A percentile compares a stretch with the other conserved stretches of the same genome.
Evolutionary conservation across 2,113 vertebrate genomes (phyloP).

Genomic region (Sinocyclocheilus maitianheensis): DNA sequence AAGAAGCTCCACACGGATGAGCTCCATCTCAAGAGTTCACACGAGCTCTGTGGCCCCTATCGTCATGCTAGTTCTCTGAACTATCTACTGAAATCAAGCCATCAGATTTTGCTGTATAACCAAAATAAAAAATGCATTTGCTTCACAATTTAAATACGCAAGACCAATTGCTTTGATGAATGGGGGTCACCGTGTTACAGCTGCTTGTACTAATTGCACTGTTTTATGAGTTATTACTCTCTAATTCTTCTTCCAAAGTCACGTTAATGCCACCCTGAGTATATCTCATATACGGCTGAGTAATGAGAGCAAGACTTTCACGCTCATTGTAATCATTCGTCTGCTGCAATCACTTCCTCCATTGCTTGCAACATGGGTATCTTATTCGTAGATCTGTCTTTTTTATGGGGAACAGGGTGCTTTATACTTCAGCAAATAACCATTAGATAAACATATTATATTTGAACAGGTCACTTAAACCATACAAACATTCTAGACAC

Average conservation of each 20-base stretch:
- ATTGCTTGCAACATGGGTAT: conserved; percentile 46
- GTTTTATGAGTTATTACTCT: conserved; percentile 74
- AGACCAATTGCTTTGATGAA: conserved; percentile 71
- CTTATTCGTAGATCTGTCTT: conserved; percentile 46
- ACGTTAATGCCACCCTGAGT: conserved; percentile 60
- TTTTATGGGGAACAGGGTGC: conserved; percentile 55
- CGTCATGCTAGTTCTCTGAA: conserved; percentile 8
- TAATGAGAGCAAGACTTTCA: conserved; percentile 67
- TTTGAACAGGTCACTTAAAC: conserved; percentile 35
- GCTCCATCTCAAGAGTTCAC: conserved; percentile 9
- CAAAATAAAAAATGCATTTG: conserved; percentile 54
- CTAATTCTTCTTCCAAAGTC: conserved; percentile 58
- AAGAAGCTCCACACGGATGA: conserved; percentile 53
- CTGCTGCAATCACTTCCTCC: conserved; percentile 51
- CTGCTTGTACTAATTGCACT: conserved; percentile 74
- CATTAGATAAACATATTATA: conserved; percentile 20
- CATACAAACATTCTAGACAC: neutral
- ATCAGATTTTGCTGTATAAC: conserved; percentile 35
- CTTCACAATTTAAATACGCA: conserved; percentile 60
- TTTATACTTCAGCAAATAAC: conserved; percentile 47
- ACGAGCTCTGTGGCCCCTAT: neutral
- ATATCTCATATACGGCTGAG: conserved; percentile 66
- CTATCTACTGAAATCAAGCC: neutral
- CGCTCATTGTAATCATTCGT: conserved; percentile 69
- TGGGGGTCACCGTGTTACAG: conserved; percentile 73